These are phyloP conservation scores for Rousettus madagascariensis DNA, from an alignment of 2,797 vertebrate species.

Conservation along the genomic window DNA sequence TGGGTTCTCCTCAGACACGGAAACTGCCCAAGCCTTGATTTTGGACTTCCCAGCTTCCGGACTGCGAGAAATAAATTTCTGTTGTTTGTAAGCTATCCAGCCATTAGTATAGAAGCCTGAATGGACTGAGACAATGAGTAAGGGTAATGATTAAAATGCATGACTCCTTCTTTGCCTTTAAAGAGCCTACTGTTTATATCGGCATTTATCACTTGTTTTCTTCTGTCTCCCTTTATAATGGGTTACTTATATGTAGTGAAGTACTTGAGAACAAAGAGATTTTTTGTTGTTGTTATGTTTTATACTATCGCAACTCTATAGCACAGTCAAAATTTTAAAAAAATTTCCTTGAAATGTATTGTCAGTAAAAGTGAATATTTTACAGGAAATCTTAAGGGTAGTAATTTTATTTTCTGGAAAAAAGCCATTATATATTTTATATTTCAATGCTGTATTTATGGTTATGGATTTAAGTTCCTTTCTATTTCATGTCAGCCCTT, in stretches of 20 bases:
- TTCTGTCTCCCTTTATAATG: not conserved
- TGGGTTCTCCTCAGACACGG: not conserved
- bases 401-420: not conserved
- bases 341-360: slow-evolving; percentile 55
- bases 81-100: not conserved
- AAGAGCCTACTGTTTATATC: not conserved
- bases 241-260: not conserved
- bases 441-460: slow-evolving; percentile 23
- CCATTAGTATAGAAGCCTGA: not conserved
- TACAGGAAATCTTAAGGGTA: slow-evolving; percentile 27
- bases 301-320: not conserved
- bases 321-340: not conserved
- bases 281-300: too few relatives aligned
- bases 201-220: not conserved
- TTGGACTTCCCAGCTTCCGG: not conserved
- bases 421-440: slow-evolving; percentile 14
- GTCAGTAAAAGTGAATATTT: slow-evolving; percentile 51
- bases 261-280: not conserved
- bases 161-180: not conserved
- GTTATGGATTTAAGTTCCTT: slow-evolving; percentile 30
- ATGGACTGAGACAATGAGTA: not conserved
- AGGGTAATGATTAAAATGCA: not conserved
- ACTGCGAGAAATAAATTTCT: not conserved
- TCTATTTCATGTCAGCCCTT: slow-evolving; percentile 25
- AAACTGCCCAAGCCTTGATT: not conserved